Base-by-base conservation (phyloP, 2,113 vertebrate genomes). In the Sinocyclocheilus maitianheensis region DNA sequence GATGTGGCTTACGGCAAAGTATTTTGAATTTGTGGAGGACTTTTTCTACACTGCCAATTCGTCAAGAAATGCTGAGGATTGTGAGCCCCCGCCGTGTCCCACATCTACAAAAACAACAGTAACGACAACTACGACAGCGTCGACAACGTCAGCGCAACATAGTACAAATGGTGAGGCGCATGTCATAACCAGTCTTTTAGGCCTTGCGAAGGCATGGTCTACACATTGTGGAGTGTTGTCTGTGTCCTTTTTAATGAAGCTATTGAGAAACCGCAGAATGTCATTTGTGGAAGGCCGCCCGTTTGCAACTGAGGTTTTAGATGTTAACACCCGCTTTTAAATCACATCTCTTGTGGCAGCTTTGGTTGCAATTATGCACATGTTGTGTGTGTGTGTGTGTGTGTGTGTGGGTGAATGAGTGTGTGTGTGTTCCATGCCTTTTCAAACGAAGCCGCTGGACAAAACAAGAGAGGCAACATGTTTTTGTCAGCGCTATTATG, bases 11-110 rank as follows among this genome's bases (percentile, higher is more conserved):
- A 95, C 95, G 3, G 90, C 48, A 3, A 85, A 30, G 43, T 95
- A 95, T 89, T 95, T 95, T 88, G 89, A 95, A 85, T 95, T 93
- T 75, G 87, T 95, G 51, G 87, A 94, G 90, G 90, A 94, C 22
- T 93, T 95, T 89, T 91, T 94, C 24, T 88, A 87, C 85, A 92
- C 91, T 40, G 92, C 92, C 84, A 90, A 92, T 88, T 88, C 77
- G 30, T 92, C 86, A 18, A 89, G 77, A 86, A 87, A 90, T 67
- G 82, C 82, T 5, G 83, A 90, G 6, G 93, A 94, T 75, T 95
- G 94, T 62, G 92, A 94, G 11, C 91, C 92, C 30, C 93, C 92
- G 30, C 90, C 90, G 22, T 95, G 95, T 81, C 93, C 94, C 83
- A 93, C 92, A 9, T 91, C 92, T 26, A 84, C 89, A 22, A 58